Percentiles rank a stretch among this genome's conserved stretches.
phyloP scores from a whole-genome alignment of 2,797 vertebrate genomes.

The Philypnodon macrostomus region DNA sequence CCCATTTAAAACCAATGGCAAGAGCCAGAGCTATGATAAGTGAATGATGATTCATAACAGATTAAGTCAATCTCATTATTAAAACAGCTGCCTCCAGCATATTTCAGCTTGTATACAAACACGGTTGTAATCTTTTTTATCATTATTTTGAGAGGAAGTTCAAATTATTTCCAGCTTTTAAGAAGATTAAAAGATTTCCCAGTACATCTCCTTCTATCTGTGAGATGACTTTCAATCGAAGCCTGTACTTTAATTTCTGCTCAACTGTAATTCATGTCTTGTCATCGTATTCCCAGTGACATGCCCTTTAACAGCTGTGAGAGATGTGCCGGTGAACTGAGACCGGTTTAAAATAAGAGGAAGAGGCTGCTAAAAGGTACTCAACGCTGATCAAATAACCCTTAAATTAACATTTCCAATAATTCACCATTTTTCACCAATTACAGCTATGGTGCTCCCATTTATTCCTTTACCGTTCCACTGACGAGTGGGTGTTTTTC shows the following conservation, averaged over 20 bases:
- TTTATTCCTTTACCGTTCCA: no score
- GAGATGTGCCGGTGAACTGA: constrained; percentile 33
- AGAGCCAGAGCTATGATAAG: constrained; percentile 15
- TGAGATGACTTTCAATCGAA: constrained; percentile 5
- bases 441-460: no score
- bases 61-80: constrained; percentile 18
- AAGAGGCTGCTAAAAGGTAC: constrained; percentile 4
- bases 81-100: constrained; percentile 23
- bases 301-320: constrained; percentile 45
- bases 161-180: constrained; percentile 24
- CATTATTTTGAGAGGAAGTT: constrained; percentile 10
- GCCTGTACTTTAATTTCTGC: constrained; percentile 23
- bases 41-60: constrained; percentile 30
- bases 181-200: constrained; percentile 32
- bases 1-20: constrained; percentile 34
- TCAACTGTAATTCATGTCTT: constrained; percentile 24
- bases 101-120: constrained; percentile 17
- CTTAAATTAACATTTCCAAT: no score
- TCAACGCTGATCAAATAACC: no score
- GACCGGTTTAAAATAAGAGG: constrained; percentile 15
- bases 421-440: no score
- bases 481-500: no score
- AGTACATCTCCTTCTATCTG: constrained; percentile 11
- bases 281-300: constrained; percentile 23
- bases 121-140: constrained; percentile 19